phyloP scores from a whole-genome alignment of 1,140 invertebrate species.

The Patella vulgata region DNA sequence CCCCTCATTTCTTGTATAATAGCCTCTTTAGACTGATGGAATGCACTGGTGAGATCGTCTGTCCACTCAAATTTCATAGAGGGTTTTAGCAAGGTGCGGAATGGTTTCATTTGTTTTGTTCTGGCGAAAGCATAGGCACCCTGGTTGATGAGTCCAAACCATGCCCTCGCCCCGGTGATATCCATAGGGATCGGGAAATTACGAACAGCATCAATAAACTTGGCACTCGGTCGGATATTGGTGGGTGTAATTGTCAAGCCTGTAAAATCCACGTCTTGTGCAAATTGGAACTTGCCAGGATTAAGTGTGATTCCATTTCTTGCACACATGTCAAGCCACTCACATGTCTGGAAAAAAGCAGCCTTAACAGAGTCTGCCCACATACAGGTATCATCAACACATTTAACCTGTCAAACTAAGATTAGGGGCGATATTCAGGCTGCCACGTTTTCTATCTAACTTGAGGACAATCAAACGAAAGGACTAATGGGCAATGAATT shows the following conservation, averaged over 20 bases:
- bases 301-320: constrained; percentile 51
- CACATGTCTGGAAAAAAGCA: constrained; percentile 21
- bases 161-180: constrained; percentile 36
- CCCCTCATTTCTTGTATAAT: constrained; percentile 20
- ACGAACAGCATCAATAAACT: constrained; percentile 22
- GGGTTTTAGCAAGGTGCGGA: constrained; percentile 22
- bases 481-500: no score
- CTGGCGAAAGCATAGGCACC: constrained; percentile 29
- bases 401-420: no score
- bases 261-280: constrained; percentile 40
- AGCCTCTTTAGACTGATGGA: constrained; percentile 29
- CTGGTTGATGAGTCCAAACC: constrained; percentile 28
- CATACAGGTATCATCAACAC: constrained; percentile 39
- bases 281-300: constrained; percentile 45
- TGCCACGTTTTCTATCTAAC: no score
- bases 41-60: constrained; percentile 13
- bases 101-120: constrained; percentile 30
- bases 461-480: no score
- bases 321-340: constrained; percentile 38
- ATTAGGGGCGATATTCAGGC: no score
- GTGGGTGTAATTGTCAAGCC: constrained; percentile 38
- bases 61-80: neutral
- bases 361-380: constrained; percentile 29
- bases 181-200: constrained; percentile 35
- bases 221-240: constrained; percentile 20